These are phyloP conservation scores for Tiphia femorata DNA, from an alignment of 2,888 invertebrate genomes.

Conservation along the genomic window DNA sequence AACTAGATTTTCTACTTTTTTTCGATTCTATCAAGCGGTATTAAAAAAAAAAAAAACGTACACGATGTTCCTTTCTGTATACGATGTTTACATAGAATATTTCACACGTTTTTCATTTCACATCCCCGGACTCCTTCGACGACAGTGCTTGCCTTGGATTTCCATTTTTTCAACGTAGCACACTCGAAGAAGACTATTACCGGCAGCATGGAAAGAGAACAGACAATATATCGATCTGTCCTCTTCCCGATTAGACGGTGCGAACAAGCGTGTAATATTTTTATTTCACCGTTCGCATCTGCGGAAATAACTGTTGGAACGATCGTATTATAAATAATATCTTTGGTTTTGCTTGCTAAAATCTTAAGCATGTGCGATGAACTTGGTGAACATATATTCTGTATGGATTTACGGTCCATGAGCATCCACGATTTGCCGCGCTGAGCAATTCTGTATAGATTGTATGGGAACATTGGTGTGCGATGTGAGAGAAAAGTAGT, in stretches of 20 bases:
- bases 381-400: background rate
- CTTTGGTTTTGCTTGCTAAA: background rate
- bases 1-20: too few species aligned
- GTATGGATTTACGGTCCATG: constrained; percentile 33
- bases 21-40: too few species aligned
- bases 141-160: too few species aligned
- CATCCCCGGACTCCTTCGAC: too few species aligned
- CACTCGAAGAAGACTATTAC: constrained; percentile 17
- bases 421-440: constrained; percentile 45
- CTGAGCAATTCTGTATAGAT: constrained; percentile 29
- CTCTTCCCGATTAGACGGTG: constrained; percentile 35
- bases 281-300: background rate
- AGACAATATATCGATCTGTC: constrained; percentile 47
- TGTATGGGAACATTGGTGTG: background rate
- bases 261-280: constrained; percentile 4
- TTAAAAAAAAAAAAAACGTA: too few species aligned
- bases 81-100: too few species aligned
- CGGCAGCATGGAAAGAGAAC: constrained; percentile 36
- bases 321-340: background rate
- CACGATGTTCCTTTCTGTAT: too few species aligned
- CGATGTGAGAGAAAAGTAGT: constrained; percentile 9
- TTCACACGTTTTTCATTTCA: too few species aligned
- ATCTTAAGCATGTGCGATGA: background rate
- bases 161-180: constrained; percentile 22
- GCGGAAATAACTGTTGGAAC: background rate